Evolutionary conservation across 2,797 vertebrate species (phyloP).

Genomic region (Podarcis siculus): DNA sequence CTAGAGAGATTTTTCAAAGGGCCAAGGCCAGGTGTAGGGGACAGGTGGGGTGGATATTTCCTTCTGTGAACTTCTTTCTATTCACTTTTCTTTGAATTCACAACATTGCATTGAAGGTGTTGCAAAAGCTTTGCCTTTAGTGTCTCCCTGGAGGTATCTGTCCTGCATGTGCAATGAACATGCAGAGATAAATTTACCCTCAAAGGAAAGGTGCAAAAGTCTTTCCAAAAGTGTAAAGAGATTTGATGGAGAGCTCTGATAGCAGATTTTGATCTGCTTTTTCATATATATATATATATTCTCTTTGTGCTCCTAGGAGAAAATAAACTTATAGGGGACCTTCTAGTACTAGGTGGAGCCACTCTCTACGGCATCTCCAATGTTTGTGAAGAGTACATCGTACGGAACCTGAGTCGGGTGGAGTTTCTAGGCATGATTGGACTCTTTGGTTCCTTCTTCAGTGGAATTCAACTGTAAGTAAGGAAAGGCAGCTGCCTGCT

Average conservation of each 20-base stretch:
- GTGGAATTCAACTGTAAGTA: slow-evolving; percentile 96
- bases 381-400: slow-evolving; percentile 93
- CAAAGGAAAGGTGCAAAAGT: neutral
- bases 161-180: neutral
- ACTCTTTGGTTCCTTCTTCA: slow-evolving; percentile 96
- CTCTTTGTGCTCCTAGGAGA: slow-evolving; percentile 80
- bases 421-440: slow-evolving; percentile 97
- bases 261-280: neutral
- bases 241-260: neutral
- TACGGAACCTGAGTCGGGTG: slow-evolving; percentile 91
- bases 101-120: neutral
- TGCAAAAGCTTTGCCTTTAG: neutral
- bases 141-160: neutral
- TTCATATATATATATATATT: slow-evolving; percentile 42
- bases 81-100: neutral
- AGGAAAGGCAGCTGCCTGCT: neutral
- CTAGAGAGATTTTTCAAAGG: neutral
- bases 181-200: neutral
- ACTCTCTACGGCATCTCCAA: slow-evolving; percentile 92
- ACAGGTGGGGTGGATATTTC: neutral
- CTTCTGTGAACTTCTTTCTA: neutral
- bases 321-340: slow-evolving; percentile 92
- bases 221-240: neutral
- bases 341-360: slow-evolving; percentile 91
- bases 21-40: neutral